Conservation (phyloP, 2,113 vertebrate species). For the Bubo blakistoni region DNA sequence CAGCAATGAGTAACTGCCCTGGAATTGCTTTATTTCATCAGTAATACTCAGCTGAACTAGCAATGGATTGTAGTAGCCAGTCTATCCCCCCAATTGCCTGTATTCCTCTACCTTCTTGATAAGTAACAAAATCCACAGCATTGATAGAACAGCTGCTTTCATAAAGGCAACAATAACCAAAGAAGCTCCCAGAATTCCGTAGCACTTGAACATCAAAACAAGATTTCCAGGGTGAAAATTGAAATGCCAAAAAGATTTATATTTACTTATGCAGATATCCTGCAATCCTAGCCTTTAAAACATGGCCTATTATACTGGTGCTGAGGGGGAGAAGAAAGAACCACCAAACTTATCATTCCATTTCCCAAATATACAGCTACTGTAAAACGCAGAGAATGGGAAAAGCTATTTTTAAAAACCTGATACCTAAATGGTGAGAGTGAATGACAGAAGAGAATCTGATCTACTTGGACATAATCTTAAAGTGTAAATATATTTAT, state of each 20-base stretch:
- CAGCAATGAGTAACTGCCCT: slow-evolving; percentile 14
- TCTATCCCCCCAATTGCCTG: background rate
- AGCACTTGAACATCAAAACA: slow-evolving; percentile 39
- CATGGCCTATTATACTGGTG: background rate
- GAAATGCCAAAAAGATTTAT: slow-evolving; percentile 72
- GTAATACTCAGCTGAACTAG: slow-evolving; percentile 21
- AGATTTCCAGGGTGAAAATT: slow-evolving; percentile 67
- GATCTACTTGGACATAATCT: background rate
- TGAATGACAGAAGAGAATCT: background rate
- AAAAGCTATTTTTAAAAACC: background rate
- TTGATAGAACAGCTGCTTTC: slow-evolving; percentile 72
- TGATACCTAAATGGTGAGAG: background rate
- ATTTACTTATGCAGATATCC: slow-evolving; percentile 49
- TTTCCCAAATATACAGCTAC: slow-evolving; percentile 5
- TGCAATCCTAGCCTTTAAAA: slow-evolving; percentile 30
- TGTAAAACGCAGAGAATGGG: background rate
- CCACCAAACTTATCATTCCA: background rate
- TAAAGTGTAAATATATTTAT: background rate
- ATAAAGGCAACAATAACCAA: slow-evolving; percentile 52
- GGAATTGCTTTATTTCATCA: slow-evolving; percentile 20
- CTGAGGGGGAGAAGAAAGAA: background rate
- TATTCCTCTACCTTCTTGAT: slow-evolving; percentile 4
- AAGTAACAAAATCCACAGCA: slow-evolving; percentile 40
- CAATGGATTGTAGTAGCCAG: background rate
- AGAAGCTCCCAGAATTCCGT: slow-evolving; percentile 36